Evolutionary conservation across 2,113 vertebrate genomes (phyloP).

Genomic region (Nymphicus hollandicus): DNA sequence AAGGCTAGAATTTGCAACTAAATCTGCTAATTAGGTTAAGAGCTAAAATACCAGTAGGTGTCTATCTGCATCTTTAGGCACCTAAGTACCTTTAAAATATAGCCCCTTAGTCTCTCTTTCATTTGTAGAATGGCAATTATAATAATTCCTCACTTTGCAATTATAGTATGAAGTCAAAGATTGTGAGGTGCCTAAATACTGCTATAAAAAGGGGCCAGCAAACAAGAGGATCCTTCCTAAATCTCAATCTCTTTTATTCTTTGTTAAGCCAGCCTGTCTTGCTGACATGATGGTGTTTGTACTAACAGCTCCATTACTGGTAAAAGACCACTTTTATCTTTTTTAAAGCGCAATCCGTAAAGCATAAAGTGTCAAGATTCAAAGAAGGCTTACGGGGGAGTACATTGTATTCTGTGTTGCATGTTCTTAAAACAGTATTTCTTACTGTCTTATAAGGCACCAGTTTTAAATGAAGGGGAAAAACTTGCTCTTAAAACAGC

Average conservation of each 20-base stretch:
- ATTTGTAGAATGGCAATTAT: neutral
- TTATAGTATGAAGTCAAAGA: neutral
- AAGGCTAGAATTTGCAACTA: conserved; percentile 42
- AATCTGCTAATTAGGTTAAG: conserved; percentile 35
- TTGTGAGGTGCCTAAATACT: neutral
- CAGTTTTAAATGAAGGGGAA: neutral
- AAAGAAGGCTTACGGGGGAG: neutral
- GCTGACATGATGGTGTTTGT: neutral
- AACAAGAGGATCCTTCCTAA: neutral
- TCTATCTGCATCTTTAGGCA: neutral
- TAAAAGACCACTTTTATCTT: neutral
- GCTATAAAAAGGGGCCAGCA: neutral
- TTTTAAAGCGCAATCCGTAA: neutral
- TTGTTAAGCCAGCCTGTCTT: neutral
- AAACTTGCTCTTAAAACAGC: neutral
- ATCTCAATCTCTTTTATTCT: neutral
- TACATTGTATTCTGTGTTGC: neutral
- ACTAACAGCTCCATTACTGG: neutral
- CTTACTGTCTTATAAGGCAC: neutral
- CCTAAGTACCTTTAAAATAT: neutral
- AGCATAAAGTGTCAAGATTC: neutral
- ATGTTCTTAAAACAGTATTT: neutral
- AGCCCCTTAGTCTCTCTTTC: neutral
- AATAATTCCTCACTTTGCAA: neutral
- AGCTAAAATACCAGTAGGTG: conserved; percentile 22